Conservation (phyloP, 2,113 vertebrate genomes). For the Capreolus pygargus region DNA sequence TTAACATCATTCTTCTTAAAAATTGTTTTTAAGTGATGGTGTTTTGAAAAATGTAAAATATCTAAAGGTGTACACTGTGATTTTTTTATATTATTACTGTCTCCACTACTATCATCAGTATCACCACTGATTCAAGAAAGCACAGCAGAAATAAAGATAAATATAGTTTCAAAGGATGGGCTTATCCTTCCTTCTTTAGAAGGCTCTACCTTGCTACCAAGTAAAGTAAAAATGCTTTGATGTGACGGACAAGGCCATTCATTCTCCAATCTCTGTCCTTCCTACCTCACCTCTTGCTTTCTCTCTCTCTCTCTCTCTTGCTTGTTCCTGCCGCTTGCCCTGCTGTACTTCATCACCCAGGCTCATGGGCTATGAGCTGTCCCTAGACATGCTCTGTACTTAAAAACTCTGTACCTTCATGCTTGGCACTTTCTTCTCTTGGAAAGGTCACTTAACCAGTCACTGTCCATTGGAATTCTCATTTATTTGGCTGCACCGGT, state of each 20-base stretch:
- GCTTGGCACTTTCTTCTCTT: neutral
- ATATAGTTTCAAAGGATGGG: neutral
- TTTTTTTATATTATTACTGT: neutral
- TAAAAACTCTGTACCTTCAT: neutral
- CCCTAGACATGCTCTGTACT: neutral
- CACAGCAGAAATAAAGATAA: neutral
- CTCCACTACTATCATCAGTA: neutral
- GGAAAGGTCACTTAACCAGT: neutral
- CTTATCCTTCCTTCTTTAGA: neutral
- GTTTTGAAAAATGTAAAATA: neutral
- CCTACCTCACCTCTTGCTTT: neutral
- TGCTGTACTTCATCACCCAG: neutral
- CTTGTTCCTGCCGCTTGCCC: rapidly evolving
- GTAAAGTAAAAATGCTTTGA: neutral
- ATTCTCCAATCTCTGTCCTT: neutral
- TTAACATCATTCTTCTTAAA: neutral
- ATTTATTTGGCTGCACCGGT: neutral
- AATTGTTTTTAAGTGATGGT: neutral
- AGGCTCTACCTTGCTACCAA: neutral
- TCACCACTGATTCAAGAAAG: neutral
- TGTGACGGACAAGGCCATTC: neutral
- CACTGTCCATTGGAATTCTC: neutral
- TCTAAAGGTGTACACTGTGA: neutral
- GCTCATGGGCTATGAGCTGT: too few species aligned
- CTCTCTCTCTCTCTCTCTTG: neutral